Percentiles rank a stretch among this genome's conserved stretches.
Evolutionary conservation across 2,797 vertebrate species (phyloP).

Genomic region (Ataeniobius toweri): DNA sequence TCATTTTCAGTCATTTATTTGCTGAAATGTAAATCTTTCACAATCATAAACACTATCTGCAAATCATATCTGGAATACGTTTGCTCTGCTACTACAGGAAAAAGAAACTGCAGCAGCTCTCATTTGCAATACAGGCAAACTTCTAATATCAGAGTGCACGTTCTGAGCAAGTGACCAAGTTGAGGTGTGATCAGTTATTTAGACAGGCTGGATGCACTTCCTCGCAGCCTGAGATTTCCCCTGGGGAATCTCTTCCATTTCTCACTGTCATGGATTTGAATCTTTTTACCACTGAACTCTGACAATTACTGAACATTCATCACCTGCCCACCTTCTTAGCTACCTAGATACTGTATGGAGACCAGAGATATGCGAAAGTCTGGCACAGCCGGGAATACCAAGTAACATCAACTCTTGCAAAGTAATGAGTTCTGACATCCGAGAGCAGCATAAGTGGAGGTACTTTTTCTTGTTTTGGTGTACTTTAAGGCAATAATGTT

Average conservation of each 20-base stretch:
- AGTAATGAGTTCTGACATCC: conserved; percentile 55
- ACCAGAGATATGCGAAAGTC: conserved; percentile 59
- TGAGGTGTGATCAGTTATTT: conserved; percentile 88
- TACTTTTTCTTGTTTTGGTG: conserved; percentile 15
- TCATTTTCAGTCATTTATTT: not conserved
- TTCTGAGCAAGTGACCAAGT: conserved; percentile 84
- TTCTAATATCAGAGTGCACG: conserved; percentile 66
- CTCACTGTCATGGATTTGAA: conserved; percentile 88
- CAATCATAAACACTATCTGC: not conserved
- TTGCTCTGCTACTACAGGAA: conserved; percentile 14
- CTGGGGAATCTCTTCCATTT: conserved; percentile 81
- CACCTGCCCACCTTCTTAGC: conserved; percentile 73
- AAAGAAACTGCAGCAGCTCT: conserved; percentile 53
- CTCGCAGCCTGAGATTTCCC: conserved; percentile 84
- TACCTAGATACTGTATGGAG: conserved; percentile 61
- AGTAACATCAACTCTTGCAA: conserved; percentile 43
- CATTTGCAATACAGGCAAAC: conserved; percentile 75
- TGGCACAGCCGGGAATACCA: conserved; percentile 56
- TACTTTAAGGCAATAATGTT: conserved; percentile 3
- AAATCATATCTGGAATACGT: not conserved
- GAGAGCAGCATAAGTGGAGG: conserved; percentile 17
- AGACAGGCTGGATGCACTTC: conserved; percentile 85
- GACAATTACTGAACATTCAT: conserved; percentile 84
- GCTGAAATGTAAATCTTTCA: not conserved
- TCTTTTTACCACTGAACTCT: conserved; percentile 83